A percentile compares a stretch with the other conserved stretches of the same genome.
phyloP scores from a whole-genome alignment of 1,140 invertebrate genomes.

The Drosophila burlai region DNA sequence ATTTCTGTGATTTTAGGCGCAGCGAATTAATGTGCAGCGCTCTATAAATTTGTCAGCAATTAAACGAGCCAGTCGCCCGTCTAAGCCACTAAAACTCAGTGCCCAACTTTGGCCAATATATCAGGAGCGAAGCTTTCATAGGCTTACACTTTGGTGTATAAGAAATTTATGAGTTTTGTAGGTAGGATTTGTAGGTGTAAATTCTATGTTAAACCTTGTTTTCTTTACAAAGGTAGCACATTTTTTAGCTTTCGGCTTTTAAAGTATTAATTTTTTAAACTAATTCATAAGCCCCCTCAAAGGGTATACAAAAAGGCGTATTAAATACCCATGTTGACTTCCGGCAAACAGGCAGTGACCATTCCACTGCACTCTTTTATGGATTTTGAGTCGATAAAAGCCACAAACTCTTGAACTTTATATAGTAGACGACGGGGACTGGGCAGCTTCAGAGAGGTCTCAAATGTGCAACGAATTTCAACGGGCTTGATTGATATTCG shows the following conservation, averaged over 20 bases:
- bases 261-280: no score
- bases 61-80: conserved; percentile 67
- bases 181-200: no score
- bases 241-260: no score
- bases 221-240: no score
- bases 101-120: conserved; percentile 21
- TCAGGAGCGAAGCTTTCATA: not conserved
- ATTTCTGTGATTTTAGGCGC: conserved; percentile 82
- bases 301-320: not conserved
- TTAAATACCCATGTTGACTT: not conserved
- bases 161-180: not conserved
- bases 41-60: conserved; percentile 85
- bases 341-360: conserved; percentile 3
- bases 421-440: conserved; percentile 48
- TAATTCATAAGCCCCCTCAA: no score
- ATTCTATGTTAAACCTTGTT: no score
- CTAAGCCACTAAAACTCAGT: conserved; percentile 26
- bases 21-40: conserved; percentile 81
- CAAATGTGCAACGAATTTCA: conserved; percentile 55
- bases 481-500: conserved; percentile 73
- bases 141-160: not conserved
- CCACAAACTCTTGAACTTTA: conserved; percentile 80
- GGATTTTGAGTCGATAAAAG: conserved; percentile 56
- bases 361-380: conserved; percentile 27
- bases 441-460: conserved; percentile 4